Base-by-base conservation (phyloP, 2,888 invertebrate species). In the Tenthredo distinguenda region DNA sequence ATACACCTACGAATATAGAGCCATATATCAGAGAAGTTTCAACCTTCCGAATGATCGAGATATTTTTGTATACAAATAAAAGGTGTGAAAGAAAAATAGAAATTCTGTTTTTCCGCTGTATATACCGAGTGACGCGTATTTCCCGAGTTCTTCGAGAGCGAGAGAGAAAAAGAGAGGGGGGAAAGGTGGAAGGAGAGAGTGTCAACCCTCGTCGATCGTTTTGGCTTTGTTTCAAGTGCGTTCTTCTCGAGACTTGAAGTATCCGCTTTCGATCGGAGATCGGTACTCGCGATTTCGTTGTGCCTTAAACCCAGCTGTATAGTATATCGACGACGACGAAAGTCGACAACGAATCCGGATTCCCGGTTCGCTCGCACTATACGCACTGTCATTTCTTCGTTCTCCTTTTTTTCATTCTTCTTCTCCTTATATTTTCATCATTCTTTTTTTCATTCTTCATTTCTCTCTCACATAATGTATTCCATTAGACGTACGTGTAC, bases 381-480 rank as follows among this genome's bases (percentile, higher is more conserved):
- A 62, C 84, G 58, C 55, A n/a, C 26, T 65, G 10, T 37, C 65
- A 31, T 71, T 86, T 65, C 47, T 58, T 79, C 74, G 76, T 76
- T 85, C 76, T 79, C 83, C 71, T 65, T 84, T 65, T 83, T 86
- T 58, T 55, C 68, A 71, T 77, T 81, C 76, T 77, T 85, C 26
- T 26, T 26, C 26, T 26, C 26, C 26, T 26, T 26, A 26, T 26
- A 26, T 26, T 26, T 26, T 26, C 26, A 26, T 26, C 26, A 26
- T 26, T 26, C 26, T 26, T 84, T 55, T 85, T 84, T 76, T 86
- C 84, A 84, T 72, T 68, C 84, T 81, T 76, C 65, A 85, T 86
- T 86, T 84, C 85, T 87, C 85, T 86, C 85, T 91, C 90, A 90
- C 90, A 90, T 90, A 91, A 90, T 90, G 90, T 90, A 91, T 90